A percentile compares a stretch with the other conserved stretches of the same genome.
These are phyloP conservation scores for Digitonthophagus gazella DNA, from an alignment of 2,888 invertebrate genomes.

Conservation along the genomic window DNA sequence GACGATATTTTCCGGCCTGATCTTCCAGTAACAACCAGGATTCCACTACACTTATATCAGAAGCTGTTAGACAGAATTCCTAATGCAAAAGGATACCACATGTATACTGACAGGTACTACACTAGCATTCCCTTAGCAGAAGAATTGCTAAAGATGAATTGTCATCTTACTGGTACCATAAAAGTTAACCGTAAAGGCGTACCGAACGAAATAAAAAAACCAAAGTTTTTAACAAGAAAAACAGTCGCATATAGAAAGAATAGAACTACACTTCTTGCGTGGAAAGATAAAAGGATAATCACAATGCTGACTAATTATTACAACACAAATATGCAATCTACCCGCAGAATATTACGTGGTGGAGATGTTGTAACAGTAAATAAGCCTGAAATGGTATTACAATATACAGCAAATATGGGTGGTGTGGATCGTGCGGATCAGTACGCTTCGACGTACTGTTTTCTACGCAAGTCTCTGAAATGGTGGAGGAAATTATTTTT, in stretches of 20 bases:
- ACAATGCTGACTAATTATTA: conserved; percentile 29
- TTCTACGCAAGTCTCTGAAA: conserved; percentile 36
- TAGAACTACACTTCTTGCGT: too few relatives aligned
- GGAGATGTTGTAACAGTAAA: conserved; percentile 18
- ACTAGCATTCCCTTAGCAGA: conserved; percentile 30
- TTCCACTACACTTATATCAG: conserved; percentile 28
- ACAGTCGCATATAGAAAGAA: too few relatives aligned
- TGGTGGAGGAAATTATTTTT: conserved; percentile 38
- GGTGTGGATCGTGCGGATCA: conserved; percentile 35
- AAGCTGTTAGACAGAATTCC: conserved; percentile 27
- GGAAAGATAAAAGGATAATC: conserved; percentile 32
- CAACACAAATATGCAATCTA: conserved; percentile 25
- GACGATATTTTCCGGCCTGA: conserved; percentile 25
- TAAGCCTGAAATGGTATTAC: conserved; percentile 30
- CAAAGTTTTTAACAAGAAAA: conserved; percentile 24
- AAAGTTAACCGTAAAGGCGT: conserved; percentile 32
- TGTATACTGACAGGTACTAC: conserved; percentile 32
- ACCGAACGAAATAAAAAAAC: conserved; percentile 30
- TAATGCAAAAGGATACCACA: conserved; percentile 28
- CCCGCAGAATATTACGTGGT: conserved; percentile 23
- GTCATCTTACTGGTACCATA: conserved; percentile 32
- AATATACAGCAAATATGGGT: conserved; percentile 35
- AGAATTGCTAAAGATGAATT: conserved; percentile 31
- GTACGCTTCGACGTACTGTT: conserved; percentile 34
- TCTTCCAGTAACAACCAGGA: conserved; percentile 31